A percentile compares a stretch with the other conserved stretches of the same genome.
phyloP scores from a whole-genome alignment of 2,113 vertebrate genomes.

The Nesoenas mayeri region DNA sequence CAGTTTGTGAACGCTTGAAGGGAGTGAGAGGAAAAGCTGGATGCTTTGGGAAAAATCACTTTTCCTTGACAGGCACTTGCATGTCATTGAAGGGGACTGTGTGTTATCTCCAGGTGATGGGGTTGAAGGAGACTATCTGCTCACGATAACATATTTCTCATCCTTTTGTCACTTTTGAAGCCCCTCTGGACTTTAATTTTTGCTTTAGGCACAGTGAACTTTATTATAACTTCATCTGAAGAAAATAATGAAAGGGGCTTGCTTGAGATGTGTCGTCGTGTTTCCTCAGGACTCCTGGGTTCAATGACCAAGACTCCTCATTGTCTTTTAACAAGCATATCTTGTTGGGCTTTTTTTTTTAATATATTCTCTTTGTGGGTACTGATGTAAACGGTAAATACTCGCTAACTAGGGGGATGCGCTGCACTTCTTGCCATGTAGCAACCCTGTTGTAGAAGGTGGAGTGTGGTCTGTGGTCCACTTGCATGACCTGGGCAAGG shows the following conservation, averaged over 20 bases:
- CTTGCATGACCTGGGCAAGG: not conserved
- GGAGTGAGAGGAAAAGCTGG: not conserved
- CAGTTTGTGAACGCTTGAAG: not conserved
- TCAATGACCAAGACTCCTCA: not conserved
- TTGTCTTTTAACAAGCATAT: not conserved
- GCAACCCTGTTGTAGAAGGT: not conserved
- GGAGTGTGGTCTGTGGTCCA: not conserved
- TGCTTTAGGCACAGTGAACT: not conserved
- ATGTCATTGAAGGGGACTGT: not conserved
- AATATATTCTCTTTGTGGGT: not conserved
- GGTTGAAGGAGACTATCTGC: not conserved
- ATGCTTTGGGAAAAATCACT: not conserved
- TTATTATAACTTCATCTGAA: conserved; percentile 18
- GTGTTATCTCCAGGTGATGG: conserved; percentile 18
- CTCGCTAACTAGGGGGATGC: not conserved
- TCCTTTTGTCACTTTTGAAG: conserved; percentile 27
- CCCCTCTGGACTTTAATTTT: not conserved
- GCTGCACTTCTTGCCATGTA: not conserved
- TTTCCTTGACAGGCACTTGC: not conserved
- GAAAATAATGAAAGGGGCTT: conserved; percentile 10
- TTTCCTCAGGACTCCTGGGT: not conserved
- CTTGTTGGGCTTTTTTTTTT: not conserved
- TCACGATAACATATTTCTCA: not conserved
- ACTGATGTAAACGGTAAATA: not conserved
- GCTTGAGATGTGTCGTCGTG: not conserved